These are phyloP conservation scores for Hirtodrosophila histrioides DNA, from an alignment of 2,888 invertebrate species.

Conservation along the genomic window DNA sequence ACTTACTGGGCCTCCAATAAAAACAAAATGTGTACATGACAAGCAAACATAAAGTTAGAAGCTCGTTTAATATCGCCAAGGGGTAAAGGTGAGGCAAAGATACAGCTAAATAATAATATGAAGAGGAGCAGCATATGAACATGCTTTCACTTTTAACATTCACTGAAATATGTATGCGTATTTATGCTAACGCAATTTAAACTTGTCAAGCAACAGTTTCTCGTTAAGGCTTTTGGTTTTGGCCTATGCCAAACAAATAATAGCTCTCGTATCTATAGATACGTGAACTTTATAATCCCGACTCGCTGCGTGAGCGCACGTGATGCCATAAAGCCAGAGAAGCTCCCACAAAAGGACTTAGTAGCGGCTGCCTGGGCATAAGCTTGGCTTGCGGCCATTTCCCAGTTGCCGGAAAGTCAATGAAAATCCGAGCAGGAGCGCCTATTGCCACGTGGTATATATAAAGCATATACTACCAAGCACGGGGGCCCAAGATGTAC, in stretches of 20 bases:
- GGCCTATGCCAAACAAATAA: slow-evolving; percentile 10
- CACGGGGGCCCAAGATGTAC: neutral
- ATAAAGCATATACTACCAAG: slow-evolving; percentile 7
- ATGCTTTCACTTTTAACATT: slow-evolving; percentile 58
- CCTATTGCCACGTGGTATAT: slow-evolving; percentile 5
- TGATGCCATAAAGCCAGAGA: slow-evolving; percentile 49
- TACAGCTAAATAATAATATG: slow-evolving; percentile 31
- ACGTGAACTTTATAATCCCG: slow-evolving; percentile 53
- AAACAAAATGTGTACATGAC: slow-evolving; percentile 78
- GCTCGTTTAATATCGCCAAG: slow-evolving; percentile 77
- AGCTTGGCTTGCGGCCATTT: slow-evolving; percentile 57
- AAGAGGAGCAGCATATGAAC: slow-evolving; percentile 36
- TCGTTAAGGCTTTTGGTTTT: slow-evolving; percentile 1
- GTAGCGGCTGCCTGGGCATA: slow-evolving; percentile 38
- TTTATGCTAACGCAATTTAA: slow-evolving; percentile 5
- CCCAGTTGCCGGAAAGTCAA: slow-evolving; percentile 32
- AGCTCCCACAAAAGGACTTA: slow-evolving; percentile 44
- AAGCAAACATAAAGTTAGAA: slow-evolving; percentile 80
- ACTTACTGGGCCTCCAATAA: slow-evolving; percentile 54
- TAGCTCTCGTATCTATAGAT: slow-evolving; percentile 9
- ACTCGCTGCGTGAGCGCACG: slow-evolving; percentile 43
- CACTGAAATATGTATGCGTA: slow-evolving; percentile 3
- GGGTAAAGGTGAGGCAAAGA: slow-evolving; percentile 45
- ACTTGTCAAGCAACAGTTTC: slow-evolving; percentile 53
- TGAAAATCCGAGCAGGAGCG: slow-evolving; percentile 28